Base-by-base conservation (phyloP, 1,140 invertebrate species). In the Heliconius nattereri region DNA sequence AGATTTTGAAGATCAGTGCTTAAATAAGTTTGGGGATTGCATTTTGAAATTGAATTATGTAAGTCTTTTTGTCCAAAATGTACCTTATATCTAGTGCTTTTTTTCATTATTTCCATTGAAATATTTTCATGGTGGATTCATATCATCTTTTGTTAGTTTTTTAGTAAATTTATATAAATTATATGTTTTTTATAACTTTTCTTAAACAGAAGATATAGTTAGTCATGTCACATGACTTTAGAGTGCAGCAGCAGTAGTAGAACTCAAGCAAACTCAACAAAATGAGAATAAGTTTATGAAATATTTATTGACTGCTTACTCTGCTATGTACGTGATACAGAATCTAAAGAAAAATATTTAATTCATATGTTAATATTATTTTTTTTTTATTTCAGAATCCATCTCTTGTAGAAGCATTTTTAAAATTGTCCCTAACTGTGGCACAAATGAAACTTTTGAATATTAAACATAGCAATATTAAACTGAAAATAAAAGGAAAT, bases 391-490 rank as follows among this genome's bases (percentile, higher is more conserved):
- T 93, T 79, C 90, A 94, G 92, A 90, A 90, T 40, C 77, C 88
- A 32, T 76, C 79, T 60, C 75, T 94, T 70, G 54, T 88, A 11
- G 7, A 73, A 20, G 83, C 92, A 23, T 94, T 92, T 70, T 66
- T 94, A 9, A 87, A 92, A 70, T 79, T 93, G 1, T 90, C 88
- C 60, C 73, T 87, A 29, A 87, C 85, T 76, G 87, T 87, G 35
- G 82, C 85, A 0, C 83, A 90, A 32, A 76, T 94, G 32, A 93
- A 92, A 82, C 76, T 93, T 13, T 74, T 94, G 3, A 93, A 94
- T 73, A 80, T 93, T 40, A 92, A 93, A 79, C 93, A 93, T 80
- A 90, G 91, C 84, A 92, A 90, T 79, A 83, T 77, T 23, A 94
- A 93, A 84, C 3, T 91, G 16, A 81, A 80, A 11, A 72, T 89